These are phyloP conservation scores for Chascanopsetta lugubris DNA, from an alignment of 2,113 vertebrate genomes.

Conservation along the genomic window DNA sequence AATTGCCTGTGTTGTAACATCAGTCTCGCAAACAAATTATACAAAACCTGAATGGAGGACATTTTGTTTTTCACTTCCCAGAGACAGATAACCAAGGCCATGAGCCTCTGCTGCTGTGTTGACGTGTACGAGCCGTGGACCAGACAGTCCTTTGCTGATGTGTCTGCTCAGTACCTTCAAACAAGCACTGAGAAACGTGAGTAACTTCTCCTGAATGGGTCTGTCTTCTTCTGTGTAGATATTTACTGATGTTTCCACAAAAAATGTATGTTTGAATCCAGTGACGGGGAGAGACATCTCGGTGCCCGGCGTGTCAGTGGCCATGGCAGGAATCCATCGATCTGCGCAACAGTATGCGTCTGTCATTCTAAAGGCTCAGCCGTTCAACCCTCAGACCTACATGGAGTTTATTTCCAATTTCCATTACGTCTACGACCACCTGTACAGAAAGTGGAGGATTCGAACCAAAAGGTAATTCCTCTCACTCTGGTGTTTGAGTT, in stretches of 20 bases:
- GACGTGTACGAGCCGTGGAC: conserved; percentile 84
- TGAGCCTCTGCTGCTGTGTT: conserved; percentile 75
- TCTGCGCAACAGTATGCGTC: conserved; percentile 76
- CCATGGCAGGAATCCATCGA: conserved; percentile 83
- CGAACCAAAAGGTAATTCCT: conserved; percentile 69
- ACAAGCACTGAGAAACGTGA: conserved; percentile 14
- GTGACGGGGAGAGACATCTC: conserved; percentile 32
- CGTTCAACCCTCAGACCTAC: conserved; percentile 80
- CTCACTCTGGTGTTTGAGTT: not conserved
- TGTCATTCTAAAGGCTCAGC: conserved; percentile 62
- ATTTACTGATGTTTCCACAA: too few relatives aligned
- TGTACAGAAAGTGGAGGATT: conserved; percentile 46
- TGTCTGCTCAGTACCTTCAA: conserved; percentile 72
- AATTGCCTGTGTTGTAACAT: not conserved
- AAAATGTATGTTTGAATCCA: too few relatives aligned
- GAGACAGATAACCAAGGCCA: conserved; percentile 66
- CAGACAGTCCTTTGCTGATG: conserved; percentile 65
- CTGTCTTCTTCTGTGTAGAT: not conserved
- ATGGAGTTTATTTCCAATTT: conserved; percentile 80
- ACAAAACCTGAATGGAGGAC: not conserved
- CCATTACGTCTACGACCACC: conserved; percentile 45
- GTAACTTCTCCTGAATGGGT: conserved; percentile 13
- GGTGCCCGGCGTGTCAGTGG: conserved; percentile 59
- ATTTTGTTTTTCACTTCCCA: conserved; percentile 4
- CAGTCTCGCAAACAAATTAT: not conserved